Percentiles rank a stretch among this genome's conserved stretches.
These are phyloP conservation scores for Cyanistes caeruleus DNA, from an alignment of 2,113 vertebrate genomes.

Conservation along the genomic window DNA sequence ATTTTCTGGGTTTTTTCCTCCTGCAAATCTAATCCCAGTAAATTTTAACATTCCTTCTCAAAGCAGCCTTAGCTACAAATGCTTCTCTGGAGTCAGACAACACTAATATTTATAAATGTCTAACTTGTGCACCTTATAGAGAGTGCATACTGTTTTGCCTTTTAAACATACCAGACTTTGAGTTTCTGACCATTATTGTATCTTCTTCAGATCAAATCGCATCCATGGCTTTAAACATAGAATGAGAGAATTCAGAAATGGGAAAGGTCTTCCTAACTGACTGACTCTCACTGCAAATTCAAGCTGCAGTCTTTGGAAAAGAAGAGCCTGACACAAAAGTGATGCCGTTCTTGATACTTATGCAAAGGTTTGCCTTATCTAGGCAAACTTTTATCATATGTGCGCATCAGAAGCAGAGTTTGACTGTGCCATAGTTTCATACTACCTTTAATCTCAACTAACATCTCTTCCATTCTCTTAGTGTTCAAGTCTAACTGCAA, in stretches of 20 bases:
- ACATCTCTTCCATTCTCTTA: neutral
- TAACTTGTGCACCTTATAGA: neutral
- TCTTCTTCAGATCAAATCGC: neutral
- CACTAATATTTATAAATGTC: slow-evolving; percentile 8
- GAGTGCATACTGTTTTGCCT: neutral
- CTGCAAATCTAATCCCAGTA: neutral
- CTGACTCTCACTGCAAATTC: neutral
- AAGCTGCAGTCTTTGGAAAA: neutral
- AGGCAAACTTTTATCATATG: neutral
- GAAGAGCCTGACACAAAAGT: neutral
- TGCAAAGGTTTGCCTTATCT: neutral
- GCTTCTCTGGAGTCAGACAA: slow-evolving; percentile 2
- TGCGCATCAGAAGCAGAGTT: neutral
- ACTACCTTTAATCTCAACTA: neutral
- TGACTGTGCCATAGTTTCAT: neutral
- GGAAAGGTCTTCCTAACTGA: neutral
- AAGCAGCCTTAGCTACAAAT: neutral
- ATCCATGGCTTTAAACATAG: neutral
- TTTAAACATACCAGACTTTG: neutral
- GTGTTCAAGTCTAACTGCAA: neutral
- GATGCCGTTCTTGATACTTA: neutral
- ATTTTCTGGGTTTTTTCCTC: neutral
- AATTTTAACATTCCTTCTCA: slow-evolving; percentile 12
- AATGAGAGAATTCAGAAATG: neutral
- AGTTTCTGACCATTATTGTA: neutral